Evolutionary conservation across 2,797 vertebrate species (phyloP).

Genomic region (Peromyscus nudipes): DNA sequence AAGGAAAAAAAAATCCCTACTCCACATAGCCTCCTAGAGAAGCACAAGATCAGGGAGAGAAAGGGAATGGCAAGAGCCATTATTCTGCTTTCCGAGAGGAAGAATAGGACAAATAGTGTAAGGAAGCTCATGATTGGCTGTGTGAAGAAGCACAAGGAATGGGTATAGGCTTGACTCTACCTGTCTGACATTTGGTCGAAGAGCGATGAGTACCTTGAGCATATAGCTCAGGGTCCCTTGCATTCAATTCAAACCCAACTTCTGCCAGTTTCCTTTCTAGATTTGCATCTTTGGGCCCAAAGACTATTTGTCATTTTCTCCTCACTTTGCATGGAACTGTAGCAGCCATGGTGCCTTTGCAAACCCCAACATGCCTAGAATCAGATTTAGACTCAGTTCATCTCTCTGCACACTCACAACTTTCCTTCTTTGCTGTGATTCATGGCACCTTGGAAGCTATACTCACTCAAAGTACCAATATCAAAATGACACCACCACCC

Average conservation of each 20-base stretch:
- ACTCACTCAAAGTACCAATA: not conserved
- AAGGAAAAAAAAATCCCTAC: not conserved
- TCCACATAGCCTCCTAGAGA: rapidly evolving
- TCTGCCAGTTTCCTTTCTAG: not conserved
- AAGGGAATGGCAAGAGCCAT: not conserved
- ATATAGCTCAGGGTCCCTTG: not conserved
- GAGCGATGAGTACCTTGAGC: not conserved
- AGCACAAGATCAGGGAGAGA: not conserved
- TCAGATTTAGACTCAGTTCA: not conserved
- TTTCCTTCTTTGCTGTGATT: not conserved
- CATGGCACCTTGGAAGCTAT: not conserved
- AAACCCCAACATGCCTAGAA: not conserved
- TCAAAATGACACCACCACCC: not conserved
- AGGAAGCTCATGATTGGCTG: not conserved
- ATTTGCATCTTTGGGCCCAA: not conserved
- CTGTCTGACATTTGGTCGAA: not conserved
- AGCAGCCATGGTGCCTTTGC: not conserved
- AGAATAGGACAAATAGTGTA: not conserved
- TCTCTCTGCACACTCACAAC: not conserved
- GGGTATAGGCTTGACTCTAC: not conserved
- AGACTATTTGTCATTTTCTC: not conserved
- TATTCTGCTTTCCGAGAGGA: not conserved
- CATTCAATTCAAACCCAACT: not conserved
- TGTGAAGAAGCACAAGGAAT: not conserved
- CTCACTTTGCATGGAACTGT: not conserved